A percentile compares a stretch with the other conserved stretches of the same genome.
These are phyloP conservation scores for Cataglyphis albicans DNA, from an alignment of 2,888 invertebrate genomes.

Conservation along the genomic window DNA sequence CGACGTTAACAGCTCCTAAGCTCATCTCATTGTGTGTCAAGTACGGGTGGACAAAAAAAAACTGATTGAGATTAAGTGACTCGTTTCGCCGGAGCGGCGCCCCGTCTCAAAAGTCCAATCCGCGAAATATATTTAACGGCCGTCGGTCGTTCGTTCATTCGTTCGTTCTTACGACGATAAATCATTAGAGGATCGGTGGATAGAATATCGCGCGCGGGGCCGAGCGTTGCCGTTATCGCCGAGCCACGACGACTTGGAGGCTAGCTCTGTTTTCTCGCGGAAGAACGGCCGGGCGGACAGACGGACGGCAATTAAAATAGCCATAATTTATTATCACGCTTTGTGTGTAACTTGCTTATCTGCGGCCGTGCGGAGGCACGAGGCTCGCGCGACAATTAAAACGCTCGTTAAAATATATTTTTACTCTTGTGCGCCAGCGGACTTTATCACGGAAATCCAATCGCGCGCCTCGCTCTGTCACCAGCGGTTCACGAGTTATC, in stretches of 20 bases:
- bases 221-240: constrained; percentile 67
- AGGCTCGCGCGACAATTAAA: constrained; percentile 61
- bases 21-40: constrained; percentile 44
- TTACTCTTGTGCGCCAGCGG: not conserved
- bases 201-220: constrained; percentile 68
- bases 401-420: constrained; percentile 38
- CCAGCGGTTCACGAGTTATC: constrained; percentile 68
- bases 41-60: constrained; percentile 9
- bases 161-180: constrained; percentile 64
- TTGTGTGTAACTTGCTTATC: constrained; percentile 60
- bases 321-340: constrained; percentile 74
- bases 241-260: constrained; percentile 64
- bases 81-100: constrained; percentile 27
- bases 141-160: not conserved
- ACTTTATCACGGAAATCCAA: constrained; percentile 32
- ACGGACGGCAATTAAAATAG: constrained; percentile 71
- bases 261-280: constrained; percentile 57
- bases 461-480: constrained; percentile 35
- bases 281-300: constrained; percentile 60
- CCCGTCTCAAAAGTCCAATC: constrained; percentile 43
- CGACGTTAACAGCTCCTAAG: constrained; percentile 45
- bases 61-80: constrained; percentile 47
- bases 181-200: constrained; percentile 72
- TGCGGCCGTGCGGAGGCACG: constrained; percentile 3
- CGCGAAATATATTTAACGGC: constrained; percentile 63